Evolutionary conservation across 2,113 vertebrate genomes (phyloP), one percentile per base, ranked within the genome.

Genomic region (Hippoglossus stenolepis): DNA sequence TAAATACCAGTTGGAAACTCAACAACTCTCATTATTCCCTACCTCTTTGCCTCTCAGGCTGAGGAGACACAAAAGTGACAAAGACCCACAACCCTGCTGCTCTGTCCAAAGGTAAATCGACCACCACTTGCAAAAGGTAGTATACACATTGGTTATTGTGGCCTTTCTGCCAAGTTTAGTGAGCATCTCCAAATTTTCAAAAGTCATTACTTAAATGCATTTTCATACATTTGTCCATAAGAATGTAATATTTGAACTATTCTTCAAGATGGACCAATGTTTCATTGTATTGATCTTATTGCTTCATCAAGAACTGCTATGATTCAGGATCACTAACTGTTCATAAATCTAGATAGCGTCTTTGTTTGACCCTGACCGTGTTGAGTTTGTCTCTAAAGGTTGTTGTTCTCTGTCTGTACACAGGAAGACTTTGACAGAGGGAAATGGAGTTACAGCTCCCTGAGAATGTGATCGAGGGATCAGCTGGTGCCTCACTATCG

Each of bases 61-160:
- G 92, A 93, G 45, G 92, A 92, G 72, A 70, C 35, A n/a, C n/a
- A n/a, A n/a, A n/a, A n/a, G n/a, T 80, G 63, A 75, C 73, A 10
- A 58, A 90, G 69, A 82, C 73, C 3, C n/a, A 85, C 79, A 94
- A 90, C n/a, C n/a, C 79, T 76, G 75, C 80, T 93, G 53, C 53
- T 93, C n/a, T 90, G 91, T 28, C 91, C 92, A 1, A 83, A 77
- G 92, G 93, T 94, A 24, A 82, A 84, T 7, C 2, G 8, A 40
- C 38, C 38, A 31, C 31, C 31, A 31, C 0, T 31, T 31, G 31
- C 31, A 31, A 31, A 31, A n/a, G n/a, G n/a, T n/a, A n/a, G n/a
- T n/a, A n/a, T n/a, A n/a, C n/a, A n/a, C n/a, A 31, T 7, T 11
- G 10, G 38, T 40, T 10, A 40, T 40, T 9, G 9, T 40, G 38